These are phyloP conservation scores for Varroa destructor DNA, from an alignment of 1,140 invertebrate species.

Conservation along the genomic window DNA sequence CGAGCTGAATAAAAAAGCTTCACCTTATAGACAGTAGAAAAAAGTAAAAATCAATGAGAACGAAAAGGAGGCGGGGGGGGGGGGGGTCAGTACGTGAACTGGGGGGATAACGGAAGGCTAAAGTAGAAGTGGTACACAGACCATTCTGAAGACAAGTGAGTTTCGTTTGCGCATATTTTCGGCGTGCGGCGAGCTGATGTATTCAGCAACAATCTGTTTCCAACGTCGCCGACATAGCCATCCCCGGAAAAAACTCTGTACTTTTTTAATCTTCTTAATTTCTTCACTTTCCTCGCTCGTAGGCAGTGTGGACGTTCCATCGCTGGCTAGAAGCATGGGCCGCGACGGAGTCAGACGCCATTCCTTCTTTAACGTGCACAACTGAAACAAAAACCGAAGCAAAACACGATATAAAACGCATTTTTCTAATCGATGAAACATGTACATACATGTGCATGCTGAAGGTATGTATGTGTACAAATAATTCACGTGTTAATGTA, in stretches of 20 bases:
- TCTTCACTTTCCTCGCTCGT: constrained; percentile 52
- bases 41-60: no score
- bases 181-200: constrained; percentile 84
- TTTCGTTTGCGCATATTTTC: constrained; percentile 87
- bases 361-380: constrained; percentile 68
- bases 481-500: no score
- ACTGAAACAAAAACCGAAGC: constrained; percentile 43
- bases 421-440: background rate
- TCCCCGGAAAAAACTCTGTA: constrained; percentile 83
- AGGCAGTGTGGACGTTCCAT: constrained; percentile 30
- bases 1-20: no score
- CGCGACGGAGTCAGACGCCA: constrained; percentile 44
- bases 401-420: constrained; percentile 8
- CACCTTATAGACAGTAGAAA: no score
- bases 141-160: constrained; percentile 46
- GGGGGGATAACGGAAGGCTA: background rate
- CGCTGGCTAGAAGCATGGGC: constrained; percentile 32
- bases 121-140: background rate
- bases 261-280: constrained; percentile 71
- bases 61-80: no score
- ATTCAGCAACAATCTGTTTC: constrained; percentile 90
- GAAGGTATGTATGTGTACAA: no score
- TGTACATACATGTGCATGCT: no score
- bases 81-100: no score
- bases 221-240: constrained; percentile 82